Base-by-base conservation (phyloP, 2,797 vertebrate genomes). In the Babyrousa celebensis region DNA sequence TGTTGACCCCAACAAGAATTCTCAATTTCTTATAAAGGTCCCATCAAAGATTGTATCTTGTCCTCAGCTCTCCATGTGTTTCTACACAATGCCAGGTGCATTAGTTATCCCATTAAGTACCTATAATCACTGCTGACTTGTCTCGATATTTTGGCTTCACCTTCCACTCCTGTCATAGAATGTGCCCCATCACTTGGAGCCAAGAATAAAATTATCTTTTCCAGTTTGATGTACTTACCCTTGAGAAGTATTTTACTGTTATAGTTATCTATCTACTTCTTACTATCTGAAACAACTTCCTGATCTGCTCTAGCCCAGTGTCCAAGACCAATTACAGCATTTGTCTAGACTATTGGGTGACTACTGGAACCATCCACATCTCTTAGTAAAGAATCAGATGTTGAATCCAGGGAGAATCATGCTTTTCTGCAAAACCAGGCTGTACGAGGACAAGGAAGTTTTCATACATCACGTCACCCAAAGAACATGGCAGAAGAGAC, bases 151-250 rank as follows among this genome's bases (percentile, higher is more conserved):
- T 91, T 74, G 58, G 5, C 48, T 85, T 68, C 23, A 65, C 27
- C 14, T 63, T 12, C 79, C 21, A 83, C 17, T 72, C 36, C n/a
- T 94, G 18, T 18, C n/a, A 43, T 80, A 82, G 43, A 91, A 67
- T 15, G 18, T 78, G 65, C 11, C 25, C 77, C 12, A 65, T 74
- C 54, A 71, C 6, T 79, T 62, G 12, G 70, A 75, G 14, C 11
- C 40, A 67, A 79, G n/a, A 77, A 77, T 56, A 20, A 29, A 74
- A 77, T 85, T 62, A n/a, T 36, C 16, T 52, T 88, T 94, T 85
- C 29, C 27, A 62, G 6, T 36, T 67, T 80, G 71, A 96, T 54
- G 36, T 27, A 87, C 5, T 92, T 75, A 60, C 83, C 25, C 48
- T 86, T 62, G 40, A 92, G 16, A 4, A 29, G 77, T 68, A 72